Evolutionary conservation across 1,140 invertebrate genomes (phyloP).

Genomic region (Drosophila saltans): DNA sequence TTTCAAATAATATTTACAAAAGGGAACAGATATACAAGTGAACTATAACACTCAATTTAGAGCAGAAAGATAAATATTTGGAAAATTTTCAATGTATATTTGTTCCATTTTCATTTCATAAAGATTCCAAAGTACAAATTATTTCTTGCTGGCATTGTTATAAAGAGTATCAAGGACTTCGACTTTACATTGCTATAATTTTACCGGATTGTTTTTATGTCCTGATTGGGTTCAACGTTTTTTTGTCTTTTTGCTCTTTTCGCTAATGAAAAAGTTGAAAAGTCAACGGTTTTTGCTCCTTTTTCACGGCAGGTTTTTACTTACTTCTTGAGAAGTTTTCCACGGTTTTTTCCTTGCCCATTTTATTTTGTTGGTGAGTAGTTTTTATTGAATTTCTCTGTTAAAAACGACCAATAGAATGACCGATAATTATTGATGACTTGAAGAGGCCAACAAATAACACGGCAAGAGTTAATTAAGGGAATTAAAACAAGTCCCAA

Average conservation of each 20-base stretch:
- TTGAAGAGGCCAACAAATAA: conserved; percentile 25
- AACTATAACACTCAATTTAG: too few species aligned
- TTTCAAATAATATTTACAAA: too few species aligned
- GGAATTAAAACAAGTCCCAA: conserved; percentile 3
- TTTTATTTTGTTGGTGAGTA: conserved; percentile 8
- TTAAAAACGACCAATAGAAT: conserved; percentile 28
- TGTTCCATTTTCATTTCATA: too few species aligned
- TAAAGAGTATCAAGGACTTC: not conserved
- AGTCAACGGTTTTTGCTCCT: conserved; percentile 55
- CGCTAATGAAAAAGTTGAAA: conserved; percentile 67
- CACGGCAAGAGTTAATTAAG: conserved; percentile 47
- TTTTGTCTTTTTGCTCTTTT: conserved; percentile 24
- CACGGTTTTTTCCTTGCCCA: not conserved
- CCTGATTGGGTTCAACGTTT: conserved; percentile 25
- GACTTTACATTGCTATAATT: not conserved
- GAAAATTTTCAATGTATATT: too few species aligned
- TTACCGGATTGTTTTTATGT: conserved; percentile 49
- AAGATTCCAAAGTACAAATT: too few species aligned
- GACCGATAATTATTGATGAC: conserved; percentile 48
- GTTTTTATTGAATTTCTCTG: conserved; percentile 39
- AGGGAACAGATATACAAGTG: too few species aligned
- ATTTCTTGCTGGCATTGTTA: too few species aligned
- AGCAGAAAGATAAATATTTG: too few species aligned
- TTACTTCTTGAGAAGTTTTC: conserved; percentile 33
- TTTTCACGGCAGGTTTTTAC: conserved; percentile 30